Evolutionary conservation across 2,113 vertebrate species (phyloP).

Genomic region (Protobothrops flavoviridis): DNA sequence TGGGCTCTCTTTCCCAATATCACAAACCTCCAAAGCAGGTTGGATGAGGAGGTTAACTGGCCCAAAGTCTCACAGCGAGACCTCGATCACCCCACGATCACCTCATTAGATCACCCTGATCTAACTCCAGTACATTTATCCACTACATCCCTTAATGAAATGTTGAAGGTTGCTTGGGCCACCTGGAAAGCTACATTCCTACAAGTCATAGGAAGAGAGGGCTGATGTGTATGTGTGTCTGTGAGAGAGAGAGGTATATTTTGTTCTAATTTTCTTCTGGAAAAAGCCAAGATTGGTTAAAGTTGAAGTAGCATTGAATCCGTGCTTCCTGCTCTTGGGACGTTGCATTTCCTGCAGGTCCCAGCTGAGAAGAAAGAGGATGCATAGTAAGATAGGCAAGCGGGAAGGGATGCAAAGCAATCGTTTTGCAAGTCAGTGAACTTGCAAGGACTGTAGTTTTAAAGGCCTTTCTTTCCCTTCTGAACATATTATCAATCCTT

Average conservation of each 20-base stretch:
- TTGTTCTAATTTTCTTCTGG: not conserved
- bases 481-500: not conserved
- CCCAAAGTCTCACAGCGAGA: not conserved
- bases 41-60: not conserved
- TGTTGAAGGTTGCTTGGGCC: not conserved
- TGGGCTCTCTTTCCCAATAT: not conserved
- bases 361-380: slow-evolving; percentile 11
- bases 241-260: not conserved
- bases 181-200: not conserved
- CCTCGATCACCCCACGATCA: not conserved
- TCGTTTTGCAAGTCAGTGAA: not conserved
- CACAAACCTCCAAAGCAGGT: not conserved
- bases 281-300: not conserved
- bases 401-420: slow-evolving; percentile 2
- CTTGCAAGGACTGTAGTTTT: not conserved
- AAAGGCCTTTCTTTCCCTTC: not conserved
- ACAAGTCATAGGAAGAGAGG: not conserved
- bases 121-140: not conserved
- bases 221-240: not conserved
- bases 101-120: not conserved
- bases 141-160: not conserved
- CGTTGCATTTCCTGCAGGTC: slow-evolving; percentile 36
- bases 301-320: slow-evolving; percentile 9
- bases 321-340: slow-evolving; percentile 31
- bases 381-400: not conserved